Evolutionary conservation across 2,113 vertebrate species (phyloP), one percentile per base, ranked within the genome.

Genomic region (Corvus moneduloides): DNA sequence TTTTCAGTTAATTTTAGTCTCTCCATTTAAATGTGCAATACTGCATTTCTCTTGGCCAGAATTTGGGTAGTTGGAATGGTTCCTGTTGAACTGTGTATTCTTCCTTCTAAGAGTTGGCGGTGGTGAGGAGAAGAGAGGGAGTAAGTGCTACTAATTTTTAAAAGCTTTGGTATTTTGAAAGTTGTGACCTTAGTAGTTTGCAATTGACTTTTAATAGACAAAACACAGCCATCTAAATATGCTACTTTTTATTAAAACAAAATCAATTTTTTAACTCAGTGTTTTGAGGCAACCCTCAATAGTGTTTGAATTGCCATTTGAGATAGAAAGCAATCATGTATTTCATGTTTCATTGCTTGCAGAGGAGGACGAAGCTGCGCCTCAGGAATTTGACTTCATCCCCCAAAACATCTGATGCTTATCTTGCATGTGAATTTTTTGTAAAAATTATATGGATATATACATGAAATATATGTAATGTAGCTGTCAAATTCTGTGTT

Each of bases 331-430:
- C 64, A 89, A 46, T 84, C 81, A 63, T 52, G 11, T 92, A 41
- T 92, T 94, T 81, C 30, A 32, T 52, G 72, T 92, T 89, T 89
- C 73, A 32, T 58, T 92, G 64, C 89, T 92, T 95, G 95, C 83
- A 88, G 90, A 89, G 86, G 51, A 89, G 76, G 93, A 93, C 89
- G 90, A 90, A 93, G 48, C 56, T 78, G 19, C 12, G 11, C 76
- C 48, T 93, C 39, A 59, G 73, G 83, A 93, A 72, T 93, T 96
- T 88, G 59, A 92, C 52, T 95, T 94, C 73, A 89, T 93, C 80
- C 79, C 63, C 92, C 86, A 81, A 93, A 94, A 92, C 69, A 95
- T 88, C 83, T 97, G 94, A 96, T 92, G 67, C 89, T 96, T 92
- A 85, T 89, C 33, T 96, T 89, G 55, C 51, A 37, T 87, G 15